Percentiles rank a stretch among this genome's conserved stretches.
These are phyloP conservation scores for Gymnopithys bicolor DNA, from an alignment of 2,797 vertebrate species.

Conservation along the genomic window DNA sequence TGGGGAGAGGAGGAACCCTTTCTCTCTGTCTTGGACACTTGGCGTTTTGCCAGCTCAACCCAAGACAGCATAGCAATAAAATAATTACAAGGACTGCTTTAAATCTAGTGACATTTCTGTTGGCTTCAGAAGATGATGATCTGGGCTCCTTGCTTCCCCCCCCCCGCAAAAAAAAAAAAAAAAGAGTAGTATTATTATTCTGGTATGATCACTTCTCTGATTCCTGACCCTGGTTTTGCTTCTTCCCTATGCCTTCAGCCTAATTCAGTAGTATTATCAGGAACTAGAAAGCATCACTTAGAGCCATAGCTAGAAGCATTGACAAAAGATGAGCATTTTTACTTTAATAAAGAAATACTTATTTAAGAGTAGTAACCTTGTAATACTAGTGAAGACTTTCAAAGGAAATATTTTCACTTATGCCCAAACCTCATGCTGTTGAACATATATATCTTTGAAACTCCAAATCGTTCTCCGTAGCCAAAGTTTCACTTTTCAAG, in stretches of 20 bases:
- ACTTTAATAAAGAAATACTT: neutral
- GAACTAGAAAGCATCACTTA: neutral
- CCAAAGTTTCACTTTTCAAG: neutral
- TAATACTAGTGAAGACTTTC: neutral
- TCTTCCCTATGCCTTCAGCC: neutral
- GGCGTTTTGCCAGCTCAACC: too few species aligned
- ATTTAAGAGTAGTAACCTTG: neutral
- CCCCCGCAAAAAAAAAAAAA: too few species aligned
- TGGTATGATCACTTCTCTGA: neutral
- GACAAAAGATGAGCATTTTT: neutral
- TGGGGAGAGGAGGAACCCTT: too few species aligned
- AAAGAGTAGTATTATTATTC: neutral
- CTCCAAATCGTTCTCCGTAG: neutral
- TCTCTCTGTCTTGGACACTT: too few species aligned
- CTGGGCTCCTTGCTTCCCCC: neutral
- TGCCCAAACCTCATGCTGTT: neutral
- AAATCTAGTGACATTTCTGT: neutral
- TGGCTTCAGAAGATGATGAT: neutral
- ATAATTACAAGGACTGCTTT: neutral
- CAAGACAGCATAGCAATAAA: too few species aligned
- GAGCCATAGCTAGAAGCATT: neutral
- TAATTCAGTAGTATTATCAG: neutral
- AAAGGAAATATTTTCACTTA: neutral
- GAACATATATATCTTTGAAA: neutral
- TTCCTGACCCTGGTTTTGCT: neutral